Conservation (phyloP, 2,888 invertebrate genomes). For the Dichetophora obliterata region DNA sequence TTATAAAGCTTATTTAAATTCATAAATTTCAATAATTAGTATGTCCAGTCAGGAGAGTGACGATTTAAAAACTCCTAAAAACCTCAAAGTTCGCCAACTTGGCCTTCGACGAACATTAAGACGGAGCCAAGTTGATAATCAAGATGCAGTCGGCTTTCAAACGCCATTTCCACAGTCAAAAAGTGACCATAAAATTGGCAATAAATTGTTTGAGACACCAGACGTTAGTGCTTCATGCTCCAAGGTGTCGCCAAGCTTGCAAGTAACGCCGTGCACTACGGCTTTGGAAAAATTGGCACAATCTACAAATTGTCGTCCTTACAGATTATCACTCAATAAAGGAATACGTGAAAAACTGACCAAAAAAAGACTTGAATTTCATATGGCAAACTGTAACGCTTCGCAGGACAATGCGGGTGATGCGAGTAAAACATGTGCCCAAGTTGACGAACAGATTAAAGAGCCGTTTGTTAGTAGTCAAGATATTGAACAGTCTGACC, state of each 20-base stretch:
- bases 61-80: slow-evolving; percentile 40
- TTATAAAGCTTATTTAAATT: neutral
- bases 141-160: neutral
- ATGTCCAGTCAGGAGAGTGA: neutral
- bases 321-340: slow-evolving; percentile 53
- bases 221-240: neutral
- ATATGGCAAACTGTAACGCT: slow-evolving; percentile 18
- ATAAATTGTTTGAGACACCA: slow-evolving; percentile 38
- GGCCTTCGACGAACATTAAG: slow-evolving; percentile 37
- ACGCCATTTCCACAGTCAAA: neutral
- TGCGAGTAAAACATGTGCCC: neutral
- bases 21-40: neutral
- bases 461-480: too few species aligned
- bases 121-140: neutral
- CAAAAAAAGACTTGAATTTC: slow-evolving; percentile 57
- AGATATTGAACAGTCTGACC: neutral
- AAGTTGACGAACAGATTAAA: neutral
- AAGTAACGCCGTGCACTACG: slow-evolving; percentile 44
- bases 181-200: slow-evolving; percentile 48
- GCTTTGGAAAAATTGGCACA: slow-evolving; percentile 9
- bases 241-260: neutral
- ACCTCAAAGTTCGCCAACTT: slow-evolving; percentile 30
- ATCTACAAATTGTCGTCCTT: slow-evolving; percentile 53
- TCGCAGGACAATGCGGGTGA: neutral
- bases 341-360: slow-evolving; percentile 51